A percentile compares a stretch with the other conserved stretches of the same genome.
These are phyloP conservation scores for Mellivora capensis DNA, from an alignment of 2,113 vertebrate genomes.

Conservation along the genomic window DNA sequence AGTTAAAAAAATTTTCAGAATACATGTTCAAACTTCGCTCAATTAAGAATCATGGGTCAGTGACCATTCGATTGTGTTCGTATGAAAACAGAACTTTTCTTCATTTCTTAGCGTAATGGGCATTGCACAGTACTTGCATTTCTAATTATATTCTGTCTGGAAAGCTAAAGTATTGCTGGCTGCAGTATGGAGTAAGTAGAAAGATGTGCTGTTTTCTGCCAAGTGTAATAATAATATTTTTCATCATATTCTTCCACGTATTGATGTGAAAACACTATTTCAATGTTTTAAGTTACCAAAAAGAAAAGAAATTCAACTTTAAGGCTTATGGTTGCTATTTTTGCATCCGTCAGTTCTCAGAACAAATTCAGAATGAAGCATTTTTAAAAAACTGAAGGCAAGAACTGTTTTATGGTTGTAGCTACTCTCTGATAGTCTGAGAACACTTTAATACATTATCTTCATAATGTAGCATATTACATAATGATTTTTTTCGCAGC, in stretches of 20 bases:
- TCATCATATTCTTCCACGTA: conserved; percentile 14
- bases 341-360: conserved; percentile 61
- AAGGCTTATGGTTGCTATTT: background rate
- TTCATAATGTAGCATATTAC: conserved; percentile 57
- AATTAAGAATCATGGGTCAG: conserved; percentile 68
- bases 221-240: conserved; percentile 52
- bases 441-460: conserved; percentile 64
- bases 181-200: conserved; percentile 39
- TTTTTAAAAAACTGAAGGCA: conserved; percentile 33
- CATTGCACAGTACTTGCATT: conserved; percentile 53
- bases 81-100: conserved; percentile 71
- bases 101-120: conserved; percentile 61
- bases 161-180: conserved; percentile 63
- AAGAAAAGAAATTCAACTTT: conserved; percentile 57
- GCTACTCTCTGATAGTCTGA: conserved; percentile 39
- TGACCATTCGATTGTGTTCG: conserved; percentile 60
- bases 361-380: conserved; percentile 64
- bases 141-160: conserved; percentile 71
- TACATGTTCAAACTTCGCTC: conserved; percentile 65
- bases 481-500: conserved; percentile 65
- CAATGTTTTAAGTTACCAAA: conserved; percentile 52
- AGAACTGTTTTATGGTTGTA: conserved; percentile 15
- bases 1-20: conserved; percentile 42
- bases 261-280: conserved; percentile 28
- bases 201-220: conserved; percentile 54